Base-by-base conservation (phyloP, 1,140 invertebrate genomes). In the Antheraea pernyi region DNA sequence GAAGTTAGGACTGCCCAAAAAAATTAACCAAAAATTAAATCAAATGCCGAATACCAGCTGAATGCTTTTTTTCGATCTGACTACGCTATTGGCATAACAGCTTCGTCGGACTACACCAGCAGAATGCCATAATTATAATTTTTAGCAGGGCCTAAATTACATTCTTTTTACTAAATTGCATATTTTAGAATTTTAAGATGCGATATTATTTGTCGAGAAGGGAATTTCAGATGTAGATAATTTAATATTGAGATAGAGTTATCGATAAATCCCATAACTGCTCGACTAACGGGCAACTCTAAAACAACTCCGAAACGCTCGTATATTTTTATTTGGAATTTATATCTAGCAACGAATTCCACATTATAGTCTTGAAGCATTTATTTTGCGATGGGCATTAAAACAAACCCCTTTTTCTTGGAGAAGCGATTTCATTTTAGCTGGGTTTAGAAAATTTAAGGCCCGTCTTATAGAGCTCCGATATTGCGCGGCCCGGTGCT, bases 381-480 rank as follows among this genome's bases (percentile, higher is more conserved):
- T 90, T 90, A 91, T 91, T 92, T 87, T 86, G 77, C 84, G 88
- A 92, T 91, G 85, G 88, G 90, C 84, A 90, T 92, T 92, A 91
- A 92, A 91, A 91, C 78, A 92, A 88, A 91, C 88, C 89, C 90
- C 87, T 91, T 92, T 91, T 92, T 90, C 87, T 88, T 79, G 79
- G 78, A 76, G 71, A 78, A 80, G 76, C 88, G 86, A 90, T 92
- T 90, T 85, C 86, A 92, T 92, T 92, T 89, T 89, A 92, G 89
- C 90, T 90, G 85, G 90, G 85, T 89, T 92, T 90, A 89, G 79
- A 66, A 83, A 91, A 89, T 89, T 89, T 88, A 88, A 85, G 84
- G 83, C 83, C 83, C 65, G 83, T 83, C 81, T 89, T 90, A 85
- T 71, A 77, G 73, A 78, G 81, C 81, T 78, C 73, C 78, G 79